Conservation (phyloP, 2,888 invertebrate genomes). For the Limnephilus rhombicus region DNA sequence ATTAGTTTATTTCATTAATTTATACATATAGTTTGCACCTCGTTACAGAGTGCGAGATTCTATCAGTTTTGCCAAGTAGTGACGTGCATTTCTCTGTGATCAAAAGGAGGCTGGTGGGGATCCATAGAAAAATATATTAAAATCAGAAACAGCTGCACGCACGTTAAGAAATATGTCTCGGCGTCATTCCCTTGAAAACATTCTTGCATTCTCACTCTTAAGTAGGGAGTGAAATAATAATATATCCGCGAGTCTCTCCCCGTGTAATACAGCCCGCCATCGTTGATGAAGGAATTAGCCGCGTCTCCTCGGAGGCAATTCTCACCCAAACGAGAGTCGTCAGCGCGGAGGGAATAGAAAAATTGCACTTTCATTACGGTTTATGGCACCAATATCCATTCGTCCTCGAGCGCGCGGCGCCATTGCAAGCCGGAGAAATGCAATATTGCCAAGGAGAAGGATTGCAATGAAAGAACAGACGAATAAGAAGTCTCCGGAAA, state of each 20-base stretch:
- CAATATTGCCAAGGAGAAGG: slow-evolving; percentile 28
- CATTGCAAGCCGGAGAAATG: slow-evolving; percentile 38
- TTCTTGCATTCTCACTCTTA: background rate
- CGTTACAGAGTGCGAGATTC: too few species aligned
- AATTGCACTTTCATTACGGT: slow-evolving; percentile 48
- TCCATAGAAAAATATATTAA: too few species aligned
- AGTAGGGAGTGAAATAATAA: background rate
- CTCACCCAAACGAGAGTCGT: slow-evolving; percentile 35
- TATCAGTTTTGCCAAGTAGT: too few species aligned
- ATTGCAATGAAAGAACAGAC: background rate
- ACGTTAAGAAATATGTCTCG: background rate
- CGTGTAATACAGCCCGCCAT: background rate
- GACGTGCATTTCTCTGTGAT: too few species aligned
- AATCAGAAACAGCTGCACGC: background rate
- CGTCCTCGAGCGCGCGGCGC: slow-evolving; percentile 16
- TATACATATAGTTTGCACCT: too few species aligned
- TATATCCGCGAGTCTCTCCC: background rate
- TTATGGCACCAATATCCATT: slow-evolving; percentile 51
- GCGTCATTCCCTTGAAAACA: background rate
- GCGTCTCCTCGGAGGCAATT: slow-evolving; percentile 13
- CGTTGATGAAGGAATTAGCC: slow-evolving; percentile 52
- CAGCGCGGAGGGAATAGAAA: slow-evolving; percentile 37
- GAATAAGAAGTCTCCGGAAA: slow-evolving; percentile 2
- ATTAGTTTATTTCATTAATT: too few species aligned
- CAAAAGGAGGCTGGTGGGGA: too few species aligned